A percentile compares a stretch with the other conserved stretches of the same genome.
Evolutionary conservation across 2,113 vertebrate species (phyloP).

Genomic region (Gambusia affinis): DNA sequence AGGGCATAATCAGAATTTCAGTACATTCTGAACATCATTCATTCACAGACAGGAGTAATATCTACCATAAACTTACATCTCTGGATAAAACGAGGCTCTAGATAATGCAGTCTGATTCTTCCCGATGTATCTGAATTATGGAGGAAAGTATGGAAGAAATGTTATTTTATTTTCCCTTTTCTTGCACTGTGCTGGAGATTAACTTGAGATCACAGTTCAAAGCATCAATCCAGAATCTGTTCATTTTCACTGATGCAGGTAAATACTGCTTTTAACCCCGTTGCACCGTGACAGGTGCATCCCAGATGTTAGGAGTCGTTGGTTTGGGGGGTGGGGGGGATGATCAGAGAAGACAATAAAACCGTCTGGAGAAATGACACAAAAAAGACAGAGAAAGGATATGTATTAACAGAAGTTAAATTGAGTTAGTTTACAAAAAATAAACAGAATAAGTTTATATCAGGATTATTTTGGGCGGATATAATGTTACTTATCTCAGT

Average conservation of each 20-base stretch:
- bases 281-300: slow-evolving; percentile 42
- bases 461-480: background rate
- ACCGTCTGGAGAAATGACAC: background rate
- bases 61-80: background rate
- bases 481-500: slow-evolving; percentile 9
- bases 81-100: no score
- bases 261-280: slow-evolving; percentile 15
- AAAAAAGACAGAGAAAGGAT: background rate
- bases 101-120: no score
- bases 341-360: background rate
- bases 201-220: background rate
- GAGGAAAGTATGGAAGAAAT: no score
- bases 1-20: background rate
- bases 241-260: background rate
- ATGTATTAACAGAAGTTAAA: background rate
- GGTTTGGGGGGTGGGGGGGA: background rate
- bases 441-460: no score
- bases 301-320: slow-evolving; percentile 53
- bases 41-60: background rate
- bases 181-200: background rate
- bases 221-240: background rate
- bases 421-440: background rate
- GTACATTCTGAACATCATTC: background rate
- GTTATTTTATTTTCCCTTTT: background rate
- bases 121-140: no score